These are phyloP conservation scores for Pristiophorus japonicus DNA, from an alignment of 2,113 vertebrate genomes.

Conservation along the genomic window DNA sequence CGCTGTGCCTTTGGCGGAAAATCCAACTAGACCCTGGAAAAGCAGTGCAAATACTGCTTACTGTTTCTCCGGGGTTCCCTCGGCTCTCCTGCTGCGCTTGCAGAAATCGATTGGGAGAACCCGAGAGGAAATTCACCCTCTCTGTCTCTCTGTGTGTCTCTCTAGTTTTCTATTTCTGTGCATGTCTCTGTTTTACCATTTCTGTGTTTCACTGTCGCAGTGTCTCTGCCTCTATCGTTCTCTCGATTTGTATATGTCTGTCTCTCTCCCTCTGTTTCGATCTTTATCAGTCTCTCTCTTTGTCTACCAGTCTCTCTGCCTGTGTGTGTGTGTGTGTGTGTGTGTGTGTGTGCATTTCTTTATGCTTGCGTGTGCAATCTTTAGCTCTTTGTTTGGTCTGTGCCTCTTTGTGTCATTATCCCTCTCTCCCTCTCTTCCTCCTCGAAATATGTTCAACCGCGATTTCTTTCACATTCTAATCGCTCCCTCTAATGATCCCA, in stretches of 20 bases:
- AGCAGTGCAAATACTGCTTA: neutral
- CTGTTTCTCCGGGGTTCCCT: no score
- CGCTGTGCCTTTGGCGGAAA: neutral
- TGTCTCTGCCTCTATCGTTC: neutral
- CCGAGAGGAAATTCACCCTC: neutral
- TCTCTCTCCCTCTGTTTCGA: neutral
- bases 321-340: no score
- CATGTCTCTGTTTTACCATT: neutral
- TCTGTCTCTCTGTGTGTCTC: neutral
- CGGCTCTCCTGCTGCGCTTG: neutral
- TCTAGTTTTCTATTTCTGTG: neutral
- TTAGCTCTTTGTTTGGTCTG: neutral
- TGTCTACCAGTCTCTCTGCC: neutral
- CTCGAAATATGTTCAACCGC: neutral
- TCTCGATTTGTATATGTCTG: neutral
- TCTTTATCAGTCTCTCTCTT: neutral
- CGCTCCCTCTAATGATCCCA: constrained; percentile 37
- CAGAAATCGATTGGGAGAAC: neutral
- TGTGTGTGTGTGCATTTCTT: neutral
- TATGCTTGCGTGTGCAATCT: no score
- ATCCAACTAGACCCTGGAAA: neutral
- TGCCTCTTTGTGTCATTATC: neutral
- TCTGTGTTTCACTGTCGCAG: neutral
- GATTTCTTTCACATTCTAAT: constrained; percentile 49
- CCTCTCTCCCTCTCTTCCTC: neutral